Evolutionary conservation across 1,140 invertebrate species (phyloP), one percentile per base, ranked within the genome.

Genomic region (Ptiloglossa arizonensis): DNA sequence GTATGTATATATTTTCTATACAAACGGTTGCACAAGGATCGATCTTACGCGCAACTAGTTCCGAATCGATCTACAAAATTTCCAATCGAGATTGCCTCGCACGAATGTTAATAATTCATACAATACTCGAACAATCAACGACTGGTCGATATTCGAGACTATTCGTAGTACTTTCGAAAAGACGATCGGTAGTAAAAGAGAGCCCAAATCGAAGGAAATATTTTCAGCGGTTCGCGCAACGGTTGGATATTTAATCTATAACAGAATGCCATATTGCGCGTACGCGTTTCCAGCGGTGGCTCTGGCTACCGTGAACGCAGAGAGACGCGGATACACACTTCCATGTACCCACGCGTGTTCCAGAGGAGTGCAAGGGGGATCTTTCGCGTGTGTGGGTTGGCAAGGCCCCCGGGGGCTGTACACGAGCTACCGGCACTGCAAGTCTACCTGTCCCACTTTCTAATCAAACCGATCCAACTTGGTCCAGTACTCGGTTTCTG

Each of bases 361-460:
- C 27, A 64, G 69, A 57, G 38, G 57, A 57, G 44, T 44, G 69
- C 76, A 76, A 71, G 54, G 66, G 76, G 56, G 63, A 44, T 73
- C 75, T 87, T 87, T 88, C 74, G 44, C 87, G 86, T 88, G 87
- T 87, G 72, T 89, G 80, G 82, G 86, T 86, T 87, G 84, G 84
- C 85, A 85, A 86, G 81, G 75, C 81, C 79, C 85, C 73, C 48
- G 62, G 82, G 75, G 84, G 86, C 83, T 86, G 82, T 67, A 80
- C 79, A 72, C 83, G 82, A 85, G 85, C 86, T 89, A 83, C 83
- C 59, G 78, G 13, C 67, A 41, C 82, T 82, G 86, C 83, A 83
- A 87, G 71, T 83, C 62, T 78, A 73, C 57, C 79, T 90, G 89
- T 89, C 87, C 90, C 86, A 92, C 91, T 92, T 92, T 92, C 91